These are phyloP conservation scores for Crocallis elinguaria DNA, from an alignment of 2,888 invertebrate species.

Conservation along the genomic window DNA sequence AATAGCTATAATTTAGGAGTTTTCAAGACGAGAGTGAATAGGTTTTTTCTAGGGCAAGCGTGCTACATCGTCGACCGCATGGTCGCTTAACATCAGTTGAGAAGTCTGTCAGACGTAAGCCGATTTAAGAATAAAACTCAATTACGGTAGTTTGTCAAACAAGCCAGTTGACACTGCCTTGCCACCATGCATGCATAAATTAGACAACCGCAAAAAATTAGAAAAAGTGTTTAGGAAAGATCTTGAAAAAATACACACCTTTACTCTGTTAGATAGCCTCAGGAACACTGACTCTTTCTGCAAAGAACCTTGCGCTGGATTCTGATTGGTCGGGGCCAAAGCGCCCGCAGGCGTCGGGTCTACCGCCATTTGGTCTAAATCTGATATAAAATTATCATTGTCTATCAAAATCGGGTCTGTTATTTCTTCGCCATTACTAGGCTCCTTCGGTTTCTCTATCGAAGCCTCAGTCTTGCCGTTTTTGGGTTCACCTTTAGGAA, in stretches of 20 bases:
- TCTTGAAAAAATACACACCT: constrained; percentile 82
- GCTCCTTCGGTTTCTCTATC: constrained; percentile 67
- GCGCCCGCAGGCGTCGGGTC: constrained; percentile 72
- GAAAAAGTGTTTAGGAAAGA: not conserved
- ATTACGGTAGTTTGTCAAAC: too few relatives aligned
- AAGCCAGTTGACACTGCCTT: too few relatives aligned
- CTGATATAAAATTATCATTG: constrained; percentile 80
- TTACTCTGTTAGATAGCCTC: constrained; percentile 97
- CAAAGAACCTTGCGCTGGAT: constrained; percentile 66
- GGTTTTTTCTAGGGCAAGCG: too few relatives aligned
- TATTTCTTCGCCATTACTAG: constrained; percentile 56
- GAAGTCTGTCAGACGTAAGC: too few relatives aligned
- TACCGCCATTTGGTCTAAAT: constrained; percentile 80
- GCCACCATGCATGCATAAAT: too few relatives aligned
- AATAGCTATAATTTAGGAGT: too few relatives aligned
- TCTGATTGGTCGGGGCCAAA: constrained; percentile 56
- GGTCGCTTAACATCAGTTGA: too few relatives aligned
- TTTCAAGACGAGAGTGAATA: too few relatives aligned
- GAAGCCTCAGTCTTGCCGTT: constrained; percentile 57
- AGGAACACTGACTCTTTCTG: constrained; percentile 98
- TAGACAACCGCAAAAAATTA: too few relatives aligned
- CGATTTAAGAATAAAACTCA: too few relatives aligned
- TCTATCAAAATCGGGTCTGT: constrained; percentile 71
- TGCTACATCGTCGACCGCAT: too few relatives aligned
- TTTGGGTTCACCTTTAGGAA: constrained; percentile 49